Conservation (phyloP, 2,113 vertebrate species). For the Globicephala melas region DNA sequence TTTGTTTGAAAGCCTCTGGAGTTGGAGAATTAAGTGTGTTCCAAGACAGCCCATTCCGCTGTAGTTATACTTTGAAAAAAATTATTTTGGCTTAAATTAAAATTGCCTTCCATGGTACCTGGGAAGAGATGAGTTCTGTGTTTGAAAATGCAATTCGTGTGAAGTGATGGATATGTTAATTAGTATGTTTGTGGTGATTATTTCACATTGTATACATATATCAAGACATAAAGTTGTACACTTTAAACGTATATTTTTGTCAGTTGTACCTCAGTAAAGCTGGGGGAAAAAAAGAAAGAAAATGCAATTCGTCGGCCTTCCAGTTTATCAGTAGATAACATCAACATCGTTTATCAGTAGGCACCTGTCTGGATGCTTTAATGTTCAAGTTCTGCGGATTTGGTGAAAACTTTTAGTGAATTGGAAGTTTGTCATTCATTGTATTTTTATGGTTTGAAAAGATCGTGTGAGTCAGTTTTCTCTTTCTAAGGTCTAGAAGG, state of each 20-base stretch:
- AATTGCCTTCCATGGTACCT: neutral
- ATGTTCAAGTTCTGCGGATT: neutral
- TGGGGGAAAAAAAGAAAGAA: neutral
- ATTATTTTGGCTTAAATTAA: neutral
- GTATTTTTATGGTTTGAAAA: constrained; percentile 13
- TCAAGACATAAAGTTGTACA: neutral
- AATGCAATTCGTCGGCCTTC: neutral
- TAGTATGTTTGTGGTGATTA: neutral
- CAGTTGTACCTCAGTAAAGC: neutral
- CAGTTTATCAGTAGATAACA: neutral
- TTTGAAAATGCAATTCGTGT: neutral
- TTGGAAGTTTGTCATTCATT: neutral
- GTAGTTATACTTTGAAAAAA: neutral
- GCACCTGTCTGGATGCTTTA: neutral
- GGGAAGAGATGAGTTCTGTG: neutral
- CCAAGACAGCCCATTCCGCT: neutral
- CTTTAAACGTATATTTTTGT: neutral
- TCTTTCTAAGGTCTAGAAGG: neutral
- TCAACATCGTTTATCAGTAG: neutral
- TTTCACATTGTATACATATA: neutral
- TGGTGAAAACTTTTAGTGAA: neutral
- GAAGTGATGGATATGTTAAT: neutral
- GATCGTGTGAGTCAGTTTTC: neutral
- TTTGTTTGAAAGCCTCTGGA: neutral
- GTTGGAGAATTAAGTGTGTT: neutral